phyloP scores from a whole-genome alignment of 2,888 invertebrate species.

The Pseudoips prasinana region DNA sequence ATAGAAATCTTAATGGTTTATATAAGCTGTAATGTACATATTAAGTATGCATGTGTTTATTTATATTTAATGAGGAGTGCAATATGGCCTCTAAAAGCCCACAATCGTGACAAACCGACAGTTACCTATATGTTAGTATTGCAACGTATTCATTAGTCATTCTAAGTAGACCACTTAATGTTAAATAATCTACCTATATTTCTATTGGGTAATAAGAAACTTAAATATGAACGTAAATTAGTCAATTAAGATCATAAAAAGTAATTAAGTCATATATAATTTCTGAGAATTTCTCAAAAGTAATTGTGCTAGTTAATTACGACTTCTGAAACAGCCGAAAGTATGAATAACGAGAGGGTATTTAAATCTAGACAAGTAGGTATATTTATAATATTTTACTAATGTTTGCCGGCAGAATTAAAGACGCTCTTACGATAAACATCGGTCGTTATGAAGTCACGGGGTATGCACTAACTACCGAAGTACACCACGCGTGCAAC shows the following conservation, averaged over 20 bases:
- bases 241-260: too few relatives aligned
- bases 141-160: too few relatives aligned
- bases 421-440: conserved; percentile 57
- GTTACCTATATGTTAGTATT: too few relatives aligned
- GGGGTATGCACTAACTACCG: conserved; percentile 68
- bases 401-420: conserved; percentile 29
- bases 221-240: too few relatives aligned
- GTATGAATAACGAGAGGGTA: conserved; percentile 18
- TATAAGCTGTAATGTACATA: conserved; percentile 32
- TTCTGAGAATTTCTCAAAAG: too few relatives aligned
- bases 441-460: conserved; percentile 76
- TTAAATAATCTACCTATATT: too few relatives aligned
- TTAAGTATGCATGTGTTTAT: conserved; percentile 25
- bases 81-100: conserved; percentile 21
- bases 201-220: too few relatives aligned
- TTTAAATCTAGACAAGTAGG: conserved; percentile 17
- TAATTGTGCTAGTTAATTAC: conserved; percentile 7
- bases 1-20: conserved; percentile 50
- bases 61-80: conserved; percentile 24
- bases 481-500: conserved; percentile 67
- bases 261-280: too few relatives aligned
- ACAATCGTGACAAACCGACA: conserved; percentile 21
- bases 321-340: conserved; percentile 3
- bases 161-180: too few relatives aligned
- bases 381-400: conserved; percentile 22